Conservation (phyloP, 2,113 vertebrate species). For the Furnarius figulus region DNA sequence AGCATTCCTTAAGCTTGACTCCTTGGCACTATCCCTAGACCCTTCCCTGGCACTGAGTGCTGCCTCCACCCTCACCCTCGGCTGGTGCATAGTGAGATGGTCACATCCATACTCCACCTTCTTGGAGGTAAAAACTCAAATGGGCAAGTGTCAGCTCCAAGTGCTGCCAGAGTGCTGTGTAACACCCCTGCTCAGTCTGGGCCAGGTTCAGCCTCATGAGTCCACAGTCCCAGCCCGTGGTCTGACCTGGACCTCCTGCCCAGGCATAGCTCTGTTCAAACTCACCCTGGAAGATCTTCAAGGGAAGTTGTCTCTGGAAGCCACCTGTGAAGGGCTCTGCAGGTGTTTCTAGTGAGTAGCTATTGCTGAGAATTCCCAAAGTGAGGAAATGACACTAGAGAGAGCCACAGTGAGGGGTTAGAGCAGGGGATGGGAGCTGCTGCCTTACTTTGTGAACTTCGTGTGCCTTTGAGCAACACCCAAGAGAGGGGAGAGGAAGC, state of each 20-base stretch:
- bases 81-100: fast-evolving
- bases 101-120: fast-evolving
- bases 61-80: not conserved
- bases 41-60: fast-evolving
- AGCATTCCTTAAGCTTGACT: not conserved
- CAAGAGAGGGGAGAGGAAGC: not conserved
- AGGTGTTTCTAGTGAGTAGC: not conserved
- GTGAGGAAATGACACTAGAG: fast-evolving
- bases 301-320: not conserved
- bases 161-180: fast-evolving
- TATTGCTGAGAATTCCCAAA: not conserved
- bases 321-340: not conserved
- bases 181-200: not conserved
- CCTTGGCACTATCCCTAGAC: fast-evolving
- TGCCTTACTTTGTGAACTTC: not conserved
- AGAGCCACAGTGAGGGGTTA: not conserved
- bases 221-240: not conserved
- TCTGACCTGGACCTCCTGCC: not conserved
- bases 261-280: not conserved
- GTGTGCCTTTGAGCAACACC: not conserved
- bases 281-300: too few species aligned
- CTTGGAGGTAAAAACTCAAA: not conserved
- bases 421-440: not conserved
- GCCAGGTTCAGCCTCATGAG: not conserved
- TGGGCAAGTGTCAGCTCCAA: not conserved